phyloP scores from a whole-genome alignment of 2,113 vertebrate species.

The Neotragus moschatus region DNA sequence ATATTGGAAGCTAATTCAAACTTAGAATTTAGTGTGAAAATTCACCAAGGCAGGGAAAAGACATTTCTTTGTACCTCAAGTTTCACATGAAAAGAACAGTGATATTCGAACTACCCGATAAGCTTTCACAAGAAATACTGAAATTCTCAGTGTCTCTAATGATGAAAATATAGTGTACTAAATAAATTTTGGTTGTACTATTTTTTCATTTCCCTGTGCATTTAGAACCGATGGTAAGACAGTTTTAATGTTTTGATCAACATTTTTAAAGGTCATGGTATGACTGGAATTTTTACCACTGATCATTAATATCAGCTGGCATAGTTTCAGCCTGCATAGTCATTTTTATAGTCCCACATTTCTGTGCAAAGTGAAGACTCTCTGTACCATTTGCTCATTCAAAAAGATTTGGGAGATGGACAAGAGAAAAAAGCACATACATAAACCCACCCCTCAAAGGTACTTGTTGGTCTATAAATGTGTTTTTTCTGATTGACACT shows the following conservation, averaged over 20 bases:
- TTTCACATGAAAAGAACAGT: background rate
- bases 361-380: background rate
- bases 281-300: background rate
- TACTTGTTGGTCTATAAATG: background rate
- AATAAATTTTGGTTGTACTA: background rate
- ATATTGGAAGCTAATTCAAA: background rate
- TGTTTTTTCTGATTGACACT: background rate
- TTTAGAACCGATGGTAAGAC: background rate
- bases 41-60: background rate
- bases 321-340: background rate
- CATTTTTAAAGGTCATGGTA: background rate
- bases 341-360: background rate
- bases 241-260: constrained; percentile 6
- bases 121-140: background rate
- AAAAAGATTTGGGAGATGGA: background rate
- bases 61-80: background rate
- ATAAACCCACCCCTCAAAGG: background rate
- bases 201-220: background rate
- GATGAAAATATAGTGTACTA: background rate
- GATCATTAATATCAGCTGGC: background rate
- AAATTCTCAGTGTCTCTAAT: background rate
- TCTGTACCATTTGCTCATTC: background rate
- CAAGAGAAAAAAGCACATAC: background rate
- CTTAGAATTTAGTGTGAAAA: background rate
- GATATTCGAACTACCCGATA: rapidly evolving